A percentile compares a stretch with the other conserved stretches of the same genome.
Conservation (phyloP, 2,888 invertebrate species). For the Cybosia mesomella region DNA sequence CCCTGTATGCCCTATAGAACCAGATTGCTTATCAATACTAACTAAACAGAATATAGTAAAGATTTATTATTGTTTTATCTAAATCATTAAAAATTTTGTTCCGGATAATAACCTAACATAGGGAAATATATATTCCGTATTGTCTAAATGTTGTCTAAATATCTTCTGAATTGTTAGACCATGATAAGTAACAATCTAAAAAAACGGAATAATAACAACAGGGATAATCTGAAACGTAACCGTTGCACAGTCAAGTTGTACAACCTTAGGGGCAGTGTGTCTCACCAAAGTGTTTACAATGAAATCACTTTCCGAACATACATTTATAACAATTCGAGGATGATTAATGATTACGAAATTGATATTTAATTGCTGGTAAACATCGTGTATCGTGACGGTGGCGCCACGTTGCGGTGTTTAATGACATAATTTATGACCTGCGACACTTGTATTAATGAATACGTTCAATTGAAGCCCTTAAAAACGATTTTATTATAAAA, state of each 20-base stretch:
- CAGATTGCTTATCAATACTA: too few species aligned
- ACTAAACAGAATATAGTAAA: too few species aligned
- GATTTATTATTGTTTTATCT: too few species aligned
- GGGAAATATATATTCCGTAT: too few species aligned
- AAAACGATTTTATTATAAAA: not conserved
- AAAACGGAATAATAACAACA: too few species aligned
- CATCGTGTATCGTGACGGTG: slow-evolving; percentile 56
- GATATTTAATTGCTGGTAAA: slow-evolving; percentile 80
- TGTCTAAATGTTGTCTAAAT: too few species aligned
- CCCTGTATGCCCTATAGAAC: too few species aligned
- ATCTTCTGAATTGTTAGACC: too few species aligned
- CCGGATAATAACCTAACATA: too few species aligned
- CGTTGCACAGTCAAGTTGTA: not conserved
- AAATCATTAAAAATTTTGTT: too few species aligned
- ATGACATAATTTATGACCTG: slow-evolving; percentile 66
- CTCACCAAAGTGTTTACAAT: slow-evolving; percentile 37
- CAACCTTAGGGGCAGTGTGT: slow-evolving; percentile 28
- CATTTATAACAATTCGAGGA: slow-evolving; percentile 68
- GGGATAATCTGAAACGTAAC: not conserved
- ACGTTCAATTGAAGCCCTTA: slow-evolving; percentile 29
- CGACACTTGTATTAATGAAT: slow-evolving; percentile 40
- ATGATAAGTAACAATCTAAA: too few species aligned
- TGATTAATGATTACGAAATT: slow-evolving; percentile 80
- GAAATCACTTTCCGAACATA: slow-evolving; percentile 39
- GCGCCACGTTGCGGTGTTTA: slow-evolving; percentile 57